These are phyloP conservation scores for Plecturocebus donacophilus DNA, from an alignment of 2,113 vertebrate genomes.

Conservation along the genomic window DNA sequence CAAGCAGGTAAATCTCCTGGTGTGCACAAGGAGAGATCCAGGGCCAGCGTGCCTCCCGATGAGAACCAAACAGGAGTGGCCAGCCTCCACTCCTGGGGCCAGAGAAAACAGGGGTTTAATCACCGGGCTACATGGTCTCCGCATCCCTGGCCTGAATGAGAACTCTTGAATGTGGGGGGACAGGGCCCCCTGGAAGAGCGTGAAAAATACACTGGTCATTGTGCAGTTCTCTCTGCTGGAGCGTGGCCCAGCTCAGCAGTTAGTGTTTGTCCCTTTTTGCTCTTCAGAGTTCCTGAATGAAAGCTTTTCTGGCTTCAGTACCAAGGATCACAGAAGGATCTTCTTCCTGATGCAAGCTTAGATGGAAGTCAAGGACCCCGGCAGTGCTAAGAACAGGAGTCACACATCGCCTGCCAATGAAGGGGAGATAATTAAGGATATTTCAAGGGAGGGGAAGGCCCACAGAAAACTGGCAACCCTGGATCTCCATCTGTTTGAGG, in stretches of 20 bases:
- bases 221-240: neutral
- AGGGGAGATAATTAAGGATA: neutral
- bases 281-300: neutral
- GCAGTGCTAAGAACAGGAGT: neutral
- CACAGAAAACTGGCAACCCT: neutral
- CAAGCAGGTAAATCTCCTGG: neutral
- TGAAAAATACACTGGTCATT: neutral
- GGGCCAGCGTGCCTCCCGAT: neutral
- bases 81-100: neutral
- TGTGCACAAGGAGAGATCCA: neutral
- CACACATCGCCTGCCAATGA: neutral
- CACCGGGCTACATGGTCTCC: neutral
- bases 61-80: neutral
- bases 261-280: neutral
- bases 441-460: neutral
- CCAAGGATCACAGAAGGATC: neutral
- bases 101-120: neutral
- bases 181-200: neutral
- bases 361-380: neutral
- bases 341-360: accelerated
- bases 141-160: neutral
- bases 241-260: neutral
- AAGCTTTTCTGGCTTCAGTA: neutral
- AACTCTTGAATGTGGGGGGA: neutral
- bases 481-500: neutral